Evolutionary conservation across 2,888 invertebrate species (phyloP).

Genomic region (Monopis laevigella): DNA sequence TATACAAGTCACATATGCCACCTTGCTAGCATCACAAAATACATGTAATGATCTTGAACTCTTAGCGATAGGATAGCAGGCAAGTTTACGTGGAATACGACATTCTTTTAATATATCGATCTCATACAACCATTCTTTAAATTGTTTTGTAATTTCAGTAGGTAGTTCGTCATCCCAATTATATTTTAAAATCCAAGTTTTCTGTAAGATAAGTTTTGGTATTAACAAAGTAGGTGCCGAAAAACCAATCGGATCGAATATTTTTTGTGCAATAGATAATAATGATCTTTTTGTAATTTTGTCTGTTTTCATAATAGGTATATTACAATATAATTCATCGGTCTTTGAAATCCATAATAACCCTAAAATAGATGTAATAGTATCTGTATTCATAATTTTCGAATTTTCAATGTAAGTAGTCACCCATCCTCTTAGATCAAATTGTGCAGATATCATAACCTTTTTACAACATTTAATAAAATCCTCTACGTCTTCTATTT

Average conservation of each 20-base stretch:
- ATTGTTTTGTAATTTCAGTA: background rate
- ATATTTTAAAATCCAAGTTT: background rate
- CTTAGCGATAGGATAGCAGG: background rate
- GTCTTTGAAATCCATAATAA: no score
- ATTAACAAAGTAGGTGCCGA: background rate
- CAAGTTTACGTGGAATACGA: slow-evolving; percentile 1
- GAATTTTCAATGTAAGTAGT: no score
- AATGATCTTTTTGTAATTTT: no score
- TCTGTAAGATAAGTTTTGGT: background rate
- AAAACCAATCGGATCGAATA: slow-evolving; percentile 1
- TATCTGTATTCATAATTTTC: no score
- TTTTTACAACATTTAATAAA: no score
- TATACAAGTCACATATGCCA: slow-evolving; percentile 1
- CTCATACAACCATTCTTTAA: background rate
- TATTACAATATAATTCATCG: no score
- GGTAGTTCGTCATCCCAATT: slow-evolving; percentile 7
- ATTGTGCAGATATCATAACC: no score
- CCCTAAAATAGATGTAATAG: no score
- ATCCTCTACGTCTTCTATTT: no score
- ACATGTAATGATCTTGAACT: background rate
- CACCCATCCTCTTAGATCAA: no score
- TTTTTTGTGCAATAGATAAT: background rate
- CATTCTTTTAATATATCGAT: background rate
- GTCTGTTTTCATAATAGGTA: no score
- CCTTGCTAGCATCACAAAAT: slow-evolving; percentile 5